Percentiles rank a stretch among this genome's conserved stretches.
These are phyloP conservation scores for Hydrochoerus hydrochaeris DNA, from an alignment of 2,113 vertebrate species.

Conservation along the genomic window DNA sequence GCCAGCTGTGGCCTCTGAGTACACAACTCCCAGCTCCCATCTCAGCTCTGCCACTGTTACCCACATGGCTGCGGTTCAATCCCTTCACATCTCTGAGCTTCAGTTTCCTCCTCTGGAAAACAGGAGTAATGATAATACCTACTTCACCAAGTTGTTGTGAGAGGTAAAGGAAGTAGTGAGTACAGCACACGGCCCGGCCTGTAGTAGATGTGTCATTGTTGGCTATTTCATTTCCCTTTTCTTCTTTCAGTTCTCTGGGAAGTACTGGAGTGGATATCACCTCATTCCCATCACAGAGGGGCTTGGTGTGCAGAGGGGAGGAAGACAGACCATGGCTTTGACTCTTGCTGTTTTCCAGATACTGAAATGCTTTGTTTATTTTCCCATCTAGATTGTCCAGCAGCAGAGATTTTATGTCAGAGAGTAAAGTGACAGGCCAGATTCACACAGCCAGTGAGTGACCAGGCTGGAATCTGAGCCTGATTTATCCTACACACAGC, in stretches of 20 bases:
- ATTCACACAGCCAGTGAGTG: not conserved
- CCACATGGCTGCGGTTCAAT: not conserved
- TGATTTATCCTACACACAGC: not conserved
- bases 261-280: not conserved
- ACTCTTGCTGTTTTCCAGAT: not conserved
- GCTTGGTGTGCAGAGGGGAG: not conserved
- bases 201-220: not conserved
- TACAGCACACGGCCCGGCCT: not conserved
- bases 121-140: not conserved
- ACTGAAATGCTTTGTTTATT: not conserved
- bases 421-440: not conserved
- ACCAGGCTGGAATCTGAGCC: not conserved
- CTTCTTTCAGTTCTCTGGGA: not conserved
- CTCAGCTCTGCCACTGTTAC: not conserved
- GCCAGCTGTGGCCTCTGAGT: not conserved
- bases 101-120: not conserved
- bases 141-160: not conserved
- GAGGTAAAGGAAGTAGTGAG: not conserved
- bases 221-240: not conserved
- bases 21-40: not conserved
- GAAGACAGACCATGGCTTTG: not conserved
- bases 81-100: not conserved
- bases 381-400: not conserved
- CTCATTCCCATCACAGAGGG: not conserved
- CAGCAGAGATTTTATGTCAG: not conserved